A percentile compares a stretch with the other conserved stretches of the same genome.
Evolutionary conservation across 1,140 invertebrate genomes (phyloP).

Genomic region (Bactericera cockerelli): DNA sequence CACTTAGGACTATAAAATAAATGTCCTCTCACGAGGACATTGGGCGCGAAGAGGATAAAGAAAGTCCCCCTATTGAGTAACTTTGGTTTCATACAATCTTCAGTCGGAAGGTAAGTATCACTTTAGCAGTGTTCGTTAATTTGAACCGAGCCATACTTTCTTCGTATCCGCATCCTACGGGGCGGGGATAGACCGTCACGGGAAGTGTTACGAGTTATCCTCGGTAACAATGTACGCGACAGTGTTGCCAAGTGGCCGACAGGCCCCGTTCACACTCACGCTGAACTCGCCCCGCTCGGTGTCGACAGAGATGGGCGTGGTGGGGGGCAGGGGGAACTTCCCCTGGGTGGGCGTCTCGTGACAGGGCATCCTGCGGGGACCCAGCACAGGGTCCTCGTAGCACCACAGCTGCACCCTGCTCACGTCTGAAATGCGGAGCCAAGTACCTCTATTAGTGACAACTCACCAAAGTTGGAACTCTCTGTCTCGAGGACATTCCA

Average conservation of each 20-base stretch:
- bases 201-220: too few species aligned
- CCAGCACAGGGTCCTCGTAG: conserved; percentile 56
- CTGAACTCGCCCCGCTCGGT: conserved; percentile 2
- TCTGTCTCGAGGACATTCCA: too few species aligned
- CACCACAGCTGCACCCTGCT: conserved; percentile 50
- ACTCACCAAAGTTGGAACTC: not conserved
- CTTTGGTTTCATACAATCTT: too few species aligned
- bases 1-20: too few species aligned
- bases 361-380: conserved; percentile 54
- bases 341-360: conserved; percentile 35
- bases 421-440: conserved; percentile 17
- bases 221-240: not conserved
- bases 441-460: not conserved
- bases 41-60: too few species aligned
- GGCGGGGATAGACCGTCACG: too few species aligned
- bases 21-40: too few species aligned
- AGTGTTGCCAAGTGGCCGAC: not conserved
- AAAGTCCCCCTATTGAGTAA: too few species aligned
- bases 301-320: not conserved
- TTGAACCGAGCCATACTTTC: too few species aligned
- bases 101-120: too few species aligned
- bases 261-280: not conserved
- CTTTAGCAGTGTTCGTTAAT: too few species aligned
- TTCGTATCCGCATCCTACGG: too few species aligned
- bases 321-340: not conserved